Percentiles rank a stretch among this genome's conserved stretches.
These are phyloP conservation scores for Chelonus formosanus DNA, from an alignment of 2,888 invertebrate species.

Conservation along the genomic window DNA sequence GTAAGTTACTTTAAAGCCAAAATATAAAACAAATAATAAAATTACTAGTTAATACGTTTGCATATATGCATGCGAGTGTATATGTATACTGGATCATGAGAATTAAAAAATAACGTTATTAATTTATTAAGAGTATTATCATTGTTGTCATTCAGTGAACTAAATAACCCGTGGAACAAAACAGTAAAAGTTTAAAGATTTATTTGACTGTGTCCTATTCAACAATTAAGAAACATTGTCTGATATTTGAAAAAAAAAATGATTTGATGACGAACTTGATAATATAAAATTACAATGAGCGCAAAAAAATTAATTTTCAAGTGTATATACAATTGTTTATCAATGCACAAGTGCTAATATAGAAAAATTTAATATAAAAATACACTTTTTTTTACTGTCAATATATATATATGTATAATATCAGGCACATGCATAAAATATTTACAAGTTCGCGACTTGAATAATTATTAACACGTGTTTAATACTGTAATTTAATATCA, in stretches of 20 bases:
- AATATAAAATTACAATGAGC: too few relatives aligned
- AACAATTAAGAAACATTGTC: not conserved
- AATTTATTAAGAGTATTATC: slow-evolving; percentile 44
- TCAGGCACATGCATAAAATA: slow-evolving; percentile 23
- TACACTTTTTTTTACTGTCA: slow-evolving; percentile 55
- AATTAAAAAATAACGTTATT: slow-evolving; percentile 4
- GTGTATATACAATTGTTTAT: slow-evolving; percentile 52
- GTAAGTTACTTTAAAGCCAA: slow-evolving; percentile 37
- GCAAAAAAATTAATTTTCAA: slow-evolving; percentile 29
- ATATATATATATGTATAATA: slow-evolving; percentile 52
- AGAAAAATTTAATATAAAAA: slow-evolving; percentile 65
- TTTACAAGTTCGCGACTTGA: slow-evolving; percentile 43
- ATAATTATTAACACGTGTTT: slow-evolving; percentile 49
- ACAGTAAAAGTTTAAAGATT: slow-evolving; percentile 34
- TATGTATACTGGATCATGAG: too few relatives aligned
- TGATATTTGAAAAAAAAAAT: slow-evolving; percentile 3
- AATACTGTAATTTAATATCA: slow-evolving; percentile 63
- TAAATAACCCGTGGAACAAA: slow-evolving; percentile 57
- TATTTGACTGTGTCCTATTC: slow-evolving; percentile 6
- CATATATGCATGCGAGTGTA: too few relatives aligned
- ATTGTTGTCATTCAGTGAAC: slow-evolving; percentile 42
- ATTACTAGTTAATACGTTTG: slow-evolving; percentile 36
- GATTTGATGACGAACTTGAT: too few relatives aligned
- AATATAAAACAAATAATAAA: slow-evolving; percentile 43
- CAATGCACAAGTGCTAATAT: slow-evolving; percentile 45